These are phyloP conservation scores for Siniperca undulata DNA, from an alignment of 2,797 vertebrate species.

Conservation along the genomic window DNA sequence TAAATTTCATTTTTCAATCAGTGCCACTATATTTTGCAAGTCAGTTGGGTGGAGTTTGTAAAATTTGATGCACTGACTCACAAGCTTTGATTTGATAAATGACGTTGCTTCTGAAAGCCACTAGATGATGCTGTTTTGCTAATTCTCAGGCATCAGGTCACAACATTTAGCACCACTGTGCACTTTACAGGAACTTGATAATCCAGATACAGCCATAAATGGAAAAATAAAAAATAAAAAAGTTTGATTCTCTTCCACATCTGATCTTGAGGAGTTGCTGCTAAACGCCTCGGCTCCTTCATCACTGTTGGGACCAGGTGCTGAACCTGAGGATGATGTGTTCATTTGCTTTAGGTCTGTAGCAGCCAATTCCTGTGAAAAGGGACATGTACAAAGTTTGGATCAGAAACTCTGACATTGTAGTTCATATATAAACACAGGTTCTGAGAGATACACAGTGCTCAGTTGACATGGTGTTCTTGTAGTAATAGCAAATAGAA, in stretches of 20 bases:
- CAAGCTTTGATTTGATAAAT: neutral
- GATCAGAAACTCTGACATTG: neutral
- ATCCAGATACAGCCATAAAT: neutral
- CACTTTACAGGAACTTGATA: neutral
- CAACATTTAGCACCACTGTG: neutral
- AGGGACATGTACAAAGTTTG: neutral
- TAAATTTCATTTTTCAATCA: neutral
- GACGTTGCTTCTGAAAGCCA: conserved; percentile 26
- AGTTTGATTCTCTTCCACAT: neutral
- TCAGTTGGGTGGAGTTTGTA: neutral
- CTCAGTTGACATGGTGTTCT: neutral
- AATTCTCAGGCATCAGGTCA: conserved; percentile 16
- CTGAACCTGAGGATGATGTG: conserved; percentile 79
- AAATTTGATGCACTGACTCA: neutral
- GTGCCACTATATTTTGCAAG: neutral
- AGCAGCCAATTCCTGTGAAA: conserved; percentile 77
- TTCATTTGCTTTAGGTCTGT: conserved; percentile 67
- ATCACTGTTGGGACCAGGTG: conserved; percentile 48
- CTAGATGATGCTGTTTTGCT: conserved; percentile 63
- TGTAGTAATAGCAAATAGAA: neutral
- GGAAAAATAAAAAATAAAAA: neutral
- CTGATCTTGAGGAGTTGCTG: neutral
- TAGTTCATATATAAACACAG: neutral
- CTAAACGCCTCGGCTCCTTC: neutral
- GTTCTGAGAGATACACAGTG: neutral